A percentile compares a stretch with the other conserved stretches of the same genome.
These are phyloP conservation scores for Thomomys bottae DNA, from an alignment of 2,113 vertebrate species.

Conservation along the genomic window DNA sequence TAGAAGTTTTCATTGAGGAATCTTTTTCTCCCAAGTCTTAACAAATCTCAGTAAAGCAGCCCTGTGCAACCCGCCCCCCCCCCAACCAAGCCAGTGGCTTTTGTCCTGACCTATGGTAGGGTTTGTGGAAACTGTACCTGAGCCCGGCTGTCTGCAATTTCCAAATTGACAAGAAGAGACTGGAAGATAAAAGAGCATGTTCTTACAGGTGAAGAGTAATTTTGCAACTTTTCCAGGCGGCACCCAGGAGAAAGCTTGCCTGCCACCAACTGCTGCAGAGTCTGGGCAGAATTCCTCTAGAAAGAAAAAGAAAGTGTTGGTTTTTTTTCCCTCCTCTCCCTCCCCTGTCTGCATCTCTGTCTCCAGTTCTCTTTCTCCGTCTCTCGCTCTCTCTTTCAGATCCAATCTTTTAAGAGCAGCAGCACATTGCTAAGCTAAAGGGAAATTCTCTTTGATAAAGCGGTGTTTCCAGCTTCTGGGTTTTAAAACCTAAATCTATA, in stretches of 20 bases:
- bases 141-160: slow-evolving; percentile 81
- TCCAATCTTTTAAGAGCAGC: slow-evolving; percentile 87
- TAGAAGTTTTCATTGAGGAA: slow-evolving; percentile 73
- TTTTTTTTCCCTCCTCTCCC: slow-evolving; percentile 28
- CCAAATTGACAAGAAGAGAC: slow-evolving; percentile 81
- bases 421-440: slow-evolving; percentile 87
- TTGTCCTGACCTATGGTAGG: slow-evolving; percentile 79
- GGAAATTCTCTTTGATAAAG: slow-evolving; percentile 90
- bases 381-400: slow-evolving; percentile 79
- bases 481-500: slow-evolving; percentile 99
- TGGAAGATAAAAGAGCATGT: slow-evolving; percentile 78
- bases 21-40: slow-evolving; percentile 82
- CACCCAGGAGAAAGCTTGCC: slow-evolving; percentile 76
- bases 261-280: slow-evolving; percentile 80
- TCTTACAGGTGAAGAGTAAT: slow-evolving; percentile 77
- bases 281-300: slow-evolving; percentile 86
- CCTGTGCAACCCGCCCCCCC: slow-evolving; percentile 62
- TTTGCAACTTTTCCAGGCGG: slow-evolving; percentile 83
- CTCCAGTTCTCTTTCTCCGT: slow-evolving; percentile 65
- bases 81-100: slow-evolving; percentile 76
- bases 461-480: slow-evolving; percentile 89
- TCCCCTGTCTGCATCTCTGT: slow-evolving; percentile 77
- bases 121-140: slow-evolving; percentile 82
- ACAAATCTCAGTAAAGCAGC: slow-evolving; percentile 77
- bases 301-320: slow-evolving; percentile 80